Percentiles rank a stretch among this genome's conserved stretches.
These are phyloP conservation scores for Myzus persicae DNA, from an alignment of 1,140 invertebrate genomes.

Conservation along the genomic window DNA sequence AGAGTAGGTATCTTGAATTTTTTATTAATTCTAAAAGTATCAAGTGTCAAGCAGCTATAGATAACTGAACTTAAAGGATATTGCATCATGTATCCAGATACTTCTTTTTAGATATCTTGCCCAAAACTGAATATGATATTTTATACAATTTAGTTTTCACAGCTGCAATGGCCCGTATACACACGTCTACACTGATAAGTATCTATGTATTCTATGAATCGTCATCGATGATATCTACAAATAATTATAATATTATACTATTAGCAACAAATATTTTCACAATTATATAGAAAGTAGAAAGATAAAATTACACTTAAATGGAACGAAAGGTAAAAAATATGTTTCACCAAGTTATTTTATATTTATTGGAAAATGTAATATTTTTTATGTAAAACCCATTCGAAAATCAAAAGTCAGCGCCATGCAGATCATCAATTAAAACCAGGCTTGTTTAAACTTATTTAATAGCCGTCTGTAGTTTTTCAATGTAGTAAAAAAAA, in stretches of 20 bases:
- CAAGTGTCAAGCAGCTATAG: background rate
- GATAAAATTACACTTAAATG: background rate
- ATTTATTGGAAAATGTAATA: background rate
- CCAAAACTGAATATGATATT: background rate
- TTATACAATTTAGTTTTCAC: background rate
- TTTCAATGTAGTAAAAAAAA: background rate
- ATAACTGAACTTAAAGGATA: background rate
- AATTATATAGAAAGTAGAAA: background rate
- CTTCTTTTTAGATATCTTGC: background rate
- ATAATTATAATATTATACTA: background rate
- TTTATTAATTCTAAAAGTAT: constrained; percentile 15
- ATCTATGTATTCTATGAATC: background rate
- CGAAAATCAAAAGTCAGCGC: background rate
- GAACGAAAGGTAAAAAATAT: background rate
- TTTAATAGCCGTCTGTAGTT: background rate
- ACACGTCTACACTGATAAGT: background rate
- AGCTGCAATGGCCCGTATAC: background rate
- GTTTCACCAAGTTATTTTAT: no score
- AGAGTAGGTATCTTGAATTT: background rate
- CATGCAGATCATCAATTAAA: background rate
- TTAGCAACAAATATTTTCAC: background rate
- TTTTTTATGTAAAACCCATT: background rate
- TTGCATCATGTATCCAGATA: background rate
- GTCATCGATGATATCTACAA: background rate
- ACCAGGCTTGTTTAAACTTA: background rate